Conservation (phyloP, 2,888 invertebrate genomes). For the Teleogryllus oceanicus region DNA sequence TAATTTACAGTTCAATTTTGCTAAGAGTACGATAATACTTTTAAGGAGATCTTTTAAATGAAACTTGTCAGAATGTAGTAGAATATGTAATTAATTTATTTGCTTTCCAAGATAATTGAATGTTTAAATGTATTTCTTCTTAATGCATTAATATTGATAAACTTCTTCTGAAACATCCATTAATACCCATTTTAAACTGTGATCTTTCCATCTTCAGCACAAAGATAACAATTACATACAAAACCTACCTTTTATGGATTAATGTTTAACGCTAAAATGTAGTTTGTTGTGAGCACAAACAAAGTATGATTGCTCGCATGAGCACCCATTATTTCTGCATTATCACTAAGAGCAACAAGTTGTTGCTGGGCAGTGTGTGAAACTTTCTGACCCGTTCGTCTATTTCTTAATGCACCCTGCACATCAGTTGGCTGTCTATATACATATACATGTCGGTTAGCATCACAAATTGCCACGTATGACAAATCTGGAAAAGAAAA, state of each 20-base stretch:
- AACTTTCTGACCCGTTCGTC: constrained; percentile 58
- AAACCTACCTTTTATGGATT: constrained; percentile 18
- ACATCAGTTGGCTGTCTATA: constrained; percentile 61
- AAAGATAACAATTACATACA: neutral
- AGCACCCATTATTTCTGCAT: constrained; percentile 69
- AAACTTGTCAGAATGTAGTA: too few species aligned
- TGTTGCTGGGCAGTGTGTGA: constrained; percentile 72
- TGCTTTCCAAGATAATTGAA: too few species aligned
- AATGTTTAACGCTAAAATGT: constrained; percentile 42
- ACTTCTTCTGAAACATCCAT: too few species aligned
- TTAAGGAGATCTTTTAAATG: too few species aligned
- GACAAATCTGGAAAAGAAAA: constrained; percentile 53
- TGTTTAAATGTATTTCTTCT: too few species aligned
- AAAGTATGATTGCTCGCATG: constrained; percentile 63
- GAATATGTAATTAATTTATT: too few species aligned
- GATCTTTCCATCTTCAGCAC: neutral
- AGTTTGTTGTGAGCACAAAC: constrained; percentile 59
- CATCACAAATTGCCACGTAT: constrained; percentile 72
- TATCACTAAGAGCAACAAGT: constrained; percentile 64
- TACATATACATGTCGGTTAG: constrained; percentile 69
- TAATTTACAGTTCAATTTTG: neutral
- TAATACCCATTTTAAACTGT: neutral
- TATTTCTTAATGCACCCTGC: constrained; percentile 63
- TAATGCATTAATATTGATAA: too few species aligned
- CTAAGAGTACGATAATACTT: neutral